phyloP scores from a whole-genome alignment of 2,888 invertebrate genomes.

The Meteorus colon region DNA sequence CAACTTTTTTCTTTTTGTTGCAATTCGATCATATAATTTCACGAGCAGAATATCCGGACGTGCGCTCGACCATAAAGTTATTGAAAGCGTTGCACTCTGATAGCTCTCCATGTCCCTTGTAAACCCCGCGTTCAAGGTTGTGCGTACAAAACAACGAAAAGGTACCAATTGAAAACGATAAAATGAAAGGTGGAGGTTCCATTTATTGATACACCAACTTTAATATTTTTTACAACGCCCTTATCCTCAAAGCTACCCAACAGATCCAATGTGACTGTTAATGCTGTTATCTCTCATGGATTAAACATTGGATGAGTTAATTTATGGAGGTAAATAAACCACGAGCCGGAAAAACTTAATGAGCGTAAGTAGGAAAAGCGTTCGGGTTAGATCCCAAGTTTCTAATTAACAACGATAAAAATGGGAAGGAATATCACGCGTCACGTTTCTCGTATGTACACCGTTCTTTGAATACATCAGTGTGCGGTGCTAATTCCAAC shows the following conservation, averaged over 20 bases:
- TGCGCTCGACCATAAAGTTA: constrained; percentile 24
- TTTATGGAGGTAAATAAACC: not conserved
- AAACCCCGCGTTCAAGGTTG: constrained; percentile 27
- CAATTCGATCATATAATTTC: constrained; percentile 12
- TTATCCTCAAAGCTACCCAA: too few relatives aligned
- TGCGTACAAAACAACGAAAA: not conserved
- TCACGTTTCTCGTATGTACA: not conserved
- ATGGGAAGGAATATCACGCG: not conserved
- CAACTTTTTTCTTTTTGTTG: not conserved
- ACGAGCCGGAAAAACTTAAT: not conserved
- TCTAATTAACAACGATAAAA: constrained; percentile 23
- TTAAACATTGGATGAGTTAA: not conserved
- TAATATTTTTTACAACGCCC: not conserved
- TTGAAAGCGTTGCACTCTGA: constrained; percentile 29
- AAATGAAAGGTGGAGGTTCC: not conserved
- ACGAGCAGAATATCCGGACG: constrained; percentile 29
- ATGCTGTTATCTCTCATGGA: not conserved
- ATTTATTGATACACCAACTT: constrained; percentile 19
- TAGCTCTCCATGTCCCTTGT: constrained; percentile 18
- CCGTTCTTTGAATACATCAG: not conserved
- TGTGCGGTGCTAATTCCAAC: constrained; percentile 15
- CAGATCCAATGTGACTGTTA: too few relatives aligned
- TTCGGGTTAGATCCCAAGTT: constrained; percentile 12
- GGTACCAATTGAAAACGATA: not conserved
- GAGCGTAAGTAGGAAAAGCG: not conserved